Base-by-base conservation (phyloP, 2,888 invertebrate genomes). In the Norana najaformis region DNA sequence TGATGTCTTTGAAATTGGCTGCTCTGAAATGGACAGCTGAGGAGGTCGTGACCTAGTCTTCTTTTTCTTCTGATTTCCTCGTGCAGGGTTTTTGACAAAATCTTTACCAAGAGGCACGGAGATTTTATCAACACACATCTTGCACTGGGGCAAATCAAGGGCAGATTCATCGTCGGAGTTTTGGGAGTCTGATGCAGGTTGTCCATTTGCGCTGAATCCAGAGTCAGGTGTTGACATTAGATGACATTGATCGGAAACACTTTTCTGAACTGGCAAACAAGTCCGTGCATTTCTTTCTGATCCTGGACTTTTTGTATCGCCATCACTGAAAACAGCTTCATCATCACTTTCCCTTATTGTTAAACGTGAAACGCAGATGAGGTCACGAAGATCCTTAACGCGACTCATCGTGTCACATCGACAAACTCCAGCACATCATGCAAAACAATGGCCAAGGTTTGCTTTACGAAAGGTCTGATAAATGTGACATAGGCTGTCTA, bases 361-460 rank as follows among this genome's bases (percentile, higher is more conserved):
- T 41, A 95, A 91, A 82, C 95, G 91, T 38, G 95, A 95, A 36
- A 95, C 94, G 93, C 94, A 94, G 89, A 95, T 94, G 89, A 95
- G 90, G 88, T 95, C 94, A 36, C 94, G 92, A 53, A 95, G 92
- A 92, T 95, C 95, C 90, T 93, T 92, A 2, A 94, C 93, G 88
- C 94, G 92, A 92, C 94, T 94, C 94, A 94, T 94, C 30, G n/a
- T n/a, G 69, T 69, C 69, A 69, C 69, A n/a, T 69, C 69, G 11
- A n/a, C 69, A 69, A n/a, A n/a, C 69, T 69, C 69, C 69, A 69
- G 13, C n/a, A 16, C n/a, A 30, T 69, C 69, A 69, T 13, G 69
- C 11, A n/a, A 69, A 69, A 69, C 30, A 69, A 69, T 16, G 3
- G 69, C 16, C 30, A 53, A 23, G 53, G 5, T 53, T 69, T n/a